phyloP scores from a whole-genome alignment of 2,113 vertebrate species.

The Saiga tatarica region DNA sequence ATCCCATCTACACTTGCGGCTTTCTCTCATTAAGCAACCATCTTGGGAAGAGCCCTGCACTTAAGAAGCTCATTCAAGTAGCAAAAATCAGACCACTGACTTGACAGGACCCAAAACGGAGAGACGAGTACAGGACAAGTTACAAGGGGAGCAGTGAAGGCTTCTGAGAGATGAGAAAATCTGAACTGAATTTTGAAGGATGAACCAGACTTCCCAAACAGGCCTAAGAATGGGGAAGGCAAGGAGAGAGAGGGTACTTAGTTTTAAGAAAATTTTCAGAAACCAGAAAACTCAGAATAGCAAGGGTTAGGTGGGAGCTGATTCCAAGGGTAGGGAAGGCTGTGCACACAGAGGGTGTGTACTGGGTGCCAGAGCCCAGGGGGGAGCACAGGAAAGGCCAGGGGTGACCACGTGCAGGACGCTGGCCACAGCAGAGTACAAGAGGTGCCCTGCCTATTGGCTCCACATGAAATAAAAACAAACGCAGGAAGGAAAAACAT shows the following conservation, averaged over 20 bases:
- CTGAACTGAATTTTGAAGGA: neutral
- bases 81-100: neutral
- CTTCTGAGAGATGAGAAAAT: neutral
- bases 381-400: neutral
- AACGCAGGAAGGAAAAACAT: neutral
- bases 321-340: too few species aligned
- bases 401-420: accelerated
- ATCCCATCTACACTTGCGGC: neutral
- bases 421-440: neutral
- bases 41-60: neutral
- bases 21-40: neutral
- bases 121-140: too few species aligned
- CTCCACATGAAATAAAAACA: neutral
- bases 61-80: neutral
- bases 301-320: neutral
- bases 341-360: accelerated
- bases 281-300: neutral
- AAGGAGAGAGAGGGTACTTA: neutral
- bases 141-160: neutral
- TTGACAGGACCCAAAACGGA: neutral
- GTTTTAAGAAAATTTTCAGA: neutral
- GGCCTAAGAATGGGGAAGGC: neutral
- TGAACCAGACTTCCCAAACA: neutral
- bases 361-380: neutral
- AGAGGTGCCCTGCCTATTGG: neutral